Evolutionary conservation across 2,888 invertebrate genomes (phyloP), one percentile per base, ranked within the genome.

Genomic region (Conchocele bisecta): DNA sequence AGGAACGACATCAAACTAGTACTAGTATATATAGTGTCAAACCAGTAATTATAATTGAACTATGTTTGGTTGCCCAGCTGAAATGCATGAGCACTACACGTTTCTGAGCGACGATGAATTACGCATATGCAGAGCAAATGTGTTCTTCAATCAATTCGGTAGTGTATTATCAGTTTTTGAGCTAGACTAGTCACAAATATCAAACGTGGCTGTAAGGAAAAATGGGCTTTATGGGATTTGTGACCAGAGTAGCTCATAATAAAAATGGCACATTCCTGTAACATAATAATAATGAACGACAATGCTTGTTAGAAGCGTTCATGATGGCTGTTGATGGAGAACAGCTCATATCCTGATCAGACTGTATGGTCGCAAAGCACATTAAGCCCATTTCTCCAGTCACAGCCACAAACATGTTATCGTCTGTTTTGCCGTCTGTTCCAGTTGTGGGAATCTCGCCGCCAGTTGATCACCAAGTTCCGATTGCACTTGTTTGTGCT

Each of bases 401-500:
- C n/a, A n/a, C n/a, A n/a, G n/a, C n/a, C n/a, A n/a, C n/a, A n/a
- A n/a, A n/a, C n/a, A n/a, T n/a, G n/a, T n/a, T n/a, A n/a, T n/a
- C n/a, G n/a, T 20, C 28, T 20, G 11, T 17, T 44, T 9, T 28
- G 28, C 5, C n/a, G 3, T 51, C 17, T 31, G 17, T 33, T 51
- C 26, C 80, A 86, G 87, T 56, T 79, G n/a, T 80, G 84, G 68
- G 67, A 75, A 29, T 78, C 77, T 26, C 68, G 77, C 60, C 57
- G 72, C n/a, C 75, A 81, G 37, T 37, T 77, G 6, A 24, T 82
- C 7, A 78, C 77, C 35, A 80, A 80, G 42, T 85, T 85, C 61
- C 79, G 82, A 15, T 73, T 86, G 1, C 85, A 88, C 51, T 54
- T 87, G 11, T 77, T 85, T n/a, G 86, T 88, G 7, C 44, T 75